Evolutionary conservation across 2,797 vertebrate species (phyloP).

Genomic region (Falco novaeseelandiae): DNA sequence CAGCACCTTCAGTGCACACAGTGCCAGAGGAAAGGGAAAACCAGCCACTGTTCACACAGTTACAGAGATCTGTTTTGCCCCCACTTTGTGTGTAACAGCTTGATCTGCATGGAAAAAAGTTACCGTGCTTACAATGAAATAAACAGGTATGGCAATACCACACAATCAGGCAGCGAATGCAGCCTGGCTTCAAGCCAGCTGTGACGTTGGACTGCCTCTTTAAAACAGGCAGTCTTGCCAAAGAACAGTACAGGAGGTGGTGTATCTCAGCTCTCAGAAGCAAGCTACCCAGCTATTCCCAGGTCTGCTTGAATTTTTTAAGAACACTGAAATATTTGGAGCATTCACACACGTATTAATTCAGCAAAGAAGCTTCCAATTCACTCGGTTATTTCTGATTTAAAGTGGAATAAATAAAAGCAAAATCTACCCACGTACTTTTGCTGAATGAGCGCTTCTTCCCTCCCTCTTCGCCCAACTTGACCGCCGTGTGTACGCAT

Average conservation of each 20-base stretch:
- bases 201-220: neutral
- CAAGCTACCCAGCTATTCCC: neutral
- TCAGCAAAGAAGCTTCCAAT: neutral
- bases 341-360: neutral
- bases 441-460: neutral
- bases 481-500: accelerated
- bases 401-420: neutral
- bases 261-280: neutral
- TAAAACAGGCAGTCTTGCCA: neutral
- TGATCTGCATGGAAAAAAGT: neutral
- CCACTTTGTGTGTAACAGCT: neutral
- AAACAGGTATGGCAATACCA: neutral
- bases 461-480: neutral
- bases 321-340: neutral
- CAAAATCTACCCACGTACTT: neutral
- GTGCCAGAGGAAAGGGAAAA: neutral
- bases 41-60: neutral
- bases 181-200: neutral
- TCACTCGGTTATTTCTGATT: neutral
- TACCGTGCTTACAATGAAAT: neutral
- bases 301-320: neutral
- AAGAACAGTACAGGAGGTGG: neutral
- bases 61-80: neutral
- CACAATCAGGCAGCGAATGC: accelerated
- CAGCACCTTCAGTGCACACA: neutral